phyloP scores from a whole-genome alignment of 2,113 vertebrate species.

The Channa argus region DNA sequence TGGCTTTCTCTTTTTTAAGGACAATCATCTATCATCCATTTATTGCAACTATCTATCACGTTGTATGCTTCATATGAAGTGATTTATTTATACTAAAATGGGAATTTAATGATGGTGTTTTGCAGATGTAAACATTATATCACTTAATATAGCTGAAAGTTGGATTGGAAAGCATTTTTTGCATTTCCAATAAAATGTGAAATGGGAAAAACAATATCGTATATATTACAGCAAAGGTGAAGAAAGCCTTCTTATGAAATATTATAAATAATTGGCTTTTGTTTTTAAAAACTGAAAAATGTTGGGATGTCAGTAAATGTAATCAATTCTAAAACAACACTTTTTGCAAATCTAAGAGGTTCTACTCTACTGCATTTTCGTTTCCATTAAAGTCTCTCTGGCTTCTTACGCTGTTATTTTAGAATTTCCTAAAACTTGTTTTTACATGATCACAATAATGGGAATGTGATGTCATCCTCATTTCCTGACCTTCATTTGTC shows the following conservation, averaged over 20 bases:
- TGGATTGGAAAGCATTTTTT: too few relatives aligned
- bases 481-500: conserved; percentile 20
- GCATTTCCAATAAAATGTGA: too few relatives aligned
- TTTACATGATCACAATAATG: conserved; percentile 12
- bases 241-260: not conserved
- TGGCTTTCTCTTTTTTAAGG: conserved; percentile 44
- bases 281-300: not conserved
- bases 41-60: conserved; percentile 7
- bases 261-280: not conserved
- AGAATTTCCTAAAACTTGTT: not conserved
- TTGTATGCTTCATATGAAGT: conserved; percentile 6
- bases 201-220: too few relatives aligned
- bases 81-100: conserved; percentile 3
- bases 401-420: not conserved
- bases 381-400: not conserved
- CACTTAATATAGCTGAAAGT: not conserved
- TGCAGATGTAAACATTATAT: not conserved
- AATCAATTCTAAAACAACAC: not conserved
- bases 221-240: not conserved
- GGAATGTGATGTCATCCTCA: conserved; percentile 18
- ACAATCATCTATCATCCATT: conserved; percentile 30
- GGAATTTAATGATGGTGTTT: not conserved
- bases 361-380: not conserved
- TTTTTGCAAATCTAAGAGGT: not conserved
- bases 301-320: not conserved